phyloP scores from a whole-genome alignment of 2,113 vertebrate genomes.

The Hyaena hyaena region DNA sequence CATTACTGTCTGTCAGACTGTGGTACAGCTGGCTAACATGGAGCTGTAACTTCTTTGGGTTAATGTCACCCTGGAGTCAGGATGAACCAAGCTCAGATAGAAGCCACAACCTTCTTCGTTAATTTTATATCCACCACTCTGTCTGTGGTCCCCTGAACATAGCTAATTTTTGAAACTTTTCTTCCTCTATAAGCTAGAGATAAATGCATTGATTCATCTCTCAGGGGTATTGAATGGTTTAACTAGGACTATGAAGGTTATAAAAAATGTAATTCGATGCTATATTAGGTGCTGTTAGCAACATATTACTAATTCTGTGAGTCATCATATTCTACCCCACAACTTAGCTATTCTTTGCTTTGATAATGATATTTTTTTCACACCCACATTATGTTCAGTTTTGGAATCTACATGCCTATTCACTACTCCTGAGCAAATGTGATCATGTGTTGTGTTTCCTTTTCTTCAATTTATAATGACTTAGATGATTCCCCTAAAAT shows the following conservation, averaged over 20 bases:
- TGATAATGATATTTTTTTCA: slow-evolving; percentile 50
- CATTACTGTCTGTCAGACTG: neutral
- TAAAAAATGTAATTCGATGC: slow-evolving; percentile 49
- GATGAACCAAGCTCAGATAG: neutral
- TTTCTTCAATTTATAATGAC: slow-evolving; percentile 43
- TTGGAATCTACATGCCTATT: slow-evolving; percentile 25
- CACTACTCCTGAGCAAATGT: neutral
- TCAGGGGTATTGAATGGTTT: slow-evolving; percentile 29
- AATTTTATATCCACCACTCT: slow-evolving; percentile 27
- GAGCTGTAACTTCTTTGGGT: neutral
- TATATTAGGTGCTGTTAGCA: slow-evolving; percentile 35
- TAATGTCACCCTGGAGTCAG: slow-evolving; percentile 4
- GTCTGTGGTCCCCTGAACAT: slow-evolving; percentile 19
- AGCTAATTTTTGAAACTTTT: slow-evolving; percentile 51
- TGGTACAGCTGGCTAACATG: neutral
- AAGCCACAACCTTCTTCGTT: neutral
- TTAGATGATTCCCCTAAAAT: neutral
- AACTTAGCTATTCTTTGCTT: slow-evolving; percentile 35
- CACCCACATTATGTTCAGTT: slow-evolving; percentile 9
- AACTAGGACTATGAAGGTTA: neutral
- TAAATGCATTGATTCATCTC: slow-evolving; percentile 45
- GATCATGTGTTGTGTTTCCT: neutral
- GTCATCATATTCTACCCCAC: slow-evolving; percentile 14
- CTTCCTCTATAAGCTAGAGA: neutral
- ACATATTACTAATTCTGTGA: slow-evolving; percentile 58